Evolutionary conservation across 2,888 invertebrate species (phyloP).

Genomic region (Empis stercorea): DNA sequence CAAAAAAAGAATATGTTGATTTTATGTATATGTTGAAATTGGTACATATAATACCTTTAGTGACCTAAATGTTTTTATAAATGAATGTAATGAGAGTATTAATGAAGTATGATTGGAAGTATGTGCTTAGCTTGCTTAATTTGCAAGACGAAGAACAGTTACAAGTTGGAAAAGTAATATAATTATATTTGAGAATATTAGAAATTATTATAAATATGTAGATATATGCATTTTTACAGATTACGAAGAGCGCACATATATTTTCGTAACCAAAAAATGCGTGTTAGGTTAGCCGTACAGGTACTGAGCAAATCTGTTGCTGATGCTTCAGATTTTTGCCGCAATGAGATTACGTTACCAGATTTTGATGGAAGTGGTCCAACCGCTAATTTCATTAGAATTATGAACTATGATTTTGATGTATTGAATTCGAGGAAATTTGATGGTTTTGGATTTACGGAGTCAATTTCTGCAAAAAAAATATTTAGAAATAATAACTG

Average conservation of each 20-base stretch:
- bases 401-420: slow-evolving; percentile 17
- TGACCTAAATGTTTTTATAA: no score
- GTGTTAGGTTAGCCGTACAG: slow-evolving; percentile 8
- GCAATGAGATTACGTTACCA: slow-evolving; percentile 11
- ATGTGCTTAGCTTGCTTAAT: no score
- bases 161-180: slow-evolving; percentile 5
- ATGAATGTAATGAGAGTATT: no score
- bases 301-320: slow-evolving; percentile 16
- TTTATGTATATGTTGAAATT: no score
- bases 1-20: no score
- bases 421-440: slow-evolving; percentile 16
- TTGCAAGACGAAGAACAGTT: slow-evolving; percentile 4
- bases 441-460: no score
- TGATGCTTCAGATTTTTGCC: slow-evolving; percentile 16
- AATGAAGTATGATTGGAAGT: no score
- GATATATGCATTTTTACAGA: no score
- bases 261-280: slow-evolving; percentile 6
- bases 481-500: slow-evolving; percentile 10
- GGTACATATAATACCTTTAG: no score
- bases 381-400: slow-evolving; percentile 15
- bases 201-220: no score
- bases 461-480: not conserved
- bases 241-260: slow-evolving; percentile 4
- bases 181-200: no score
- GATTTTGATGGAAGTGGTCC: slow-evolving; percentile 13